Evolutionary conservation across 2,113 vertebrate genomes (phyloP).

Genomic region (Proterorhinus semilunaris): DNA sequence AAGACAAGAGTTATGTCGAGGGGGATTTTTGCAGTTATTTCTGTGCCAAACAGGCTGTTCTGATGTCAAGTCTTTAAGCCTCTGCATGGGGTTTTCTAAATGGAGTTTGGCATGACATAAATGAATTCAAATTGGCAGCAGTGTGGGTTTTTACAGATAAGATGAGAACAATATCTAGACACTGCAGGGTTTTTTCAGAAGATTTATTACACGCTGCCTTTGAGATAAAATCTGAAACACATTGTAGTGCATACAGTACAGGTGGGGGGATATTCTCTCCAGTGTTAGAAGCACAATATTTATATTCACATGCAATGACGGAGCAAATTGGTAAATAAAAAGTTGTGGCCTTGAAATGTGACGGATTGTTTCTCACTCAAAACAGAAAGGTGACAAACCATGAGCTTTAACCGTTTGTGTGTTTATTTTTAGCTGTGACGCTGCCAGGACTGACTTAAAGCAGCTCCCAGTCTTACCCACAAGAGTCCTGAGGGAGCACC

Average conservation of each 20-base stretch:
- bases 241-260: constrained; percentile 26
- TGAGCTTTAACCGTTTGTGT: background rate
- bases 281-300: constrained; percentile 28
- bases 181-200: constrained; percentile 51
- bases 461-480: constrained; percentile 89
- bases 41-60: constrained; percentile 4
- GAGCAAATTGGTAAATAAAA: too few relatives aligned
- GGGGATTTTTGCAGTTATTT: constrained; percentile 6
- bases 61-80: constrained; percentile 24
- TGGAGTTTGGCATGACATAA: constrained; percentile 60
- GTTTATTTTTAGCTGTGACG: constrained; percentile 80
- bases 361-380: background rate
- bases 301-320: constrained; percentile 14
- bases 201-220: constrained; percentile 47
- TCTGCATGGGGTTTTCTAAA: constrained; percentile 37
- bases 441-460: constrained; percentile 86
- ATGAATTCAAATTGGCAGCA: constrained; percentile 44
- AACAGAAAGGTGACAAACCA: background rate
- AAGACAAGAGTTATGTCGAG: constrained; percentile 5
- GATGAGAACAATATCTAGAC: constrained; percentile 49
- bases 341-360: background rate
- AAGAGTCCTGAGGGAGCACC: constrained; percentile 90
- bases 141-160: constrained; percentile 31
- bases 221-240: constrained; percentile 48
- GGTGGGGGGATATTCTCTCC: constrained; percentile 16